These are phyloP conservation scores for Parus major DNA, from an alignment of 2,113 vertebrate species.

Conservation along the genomic window DNA sequence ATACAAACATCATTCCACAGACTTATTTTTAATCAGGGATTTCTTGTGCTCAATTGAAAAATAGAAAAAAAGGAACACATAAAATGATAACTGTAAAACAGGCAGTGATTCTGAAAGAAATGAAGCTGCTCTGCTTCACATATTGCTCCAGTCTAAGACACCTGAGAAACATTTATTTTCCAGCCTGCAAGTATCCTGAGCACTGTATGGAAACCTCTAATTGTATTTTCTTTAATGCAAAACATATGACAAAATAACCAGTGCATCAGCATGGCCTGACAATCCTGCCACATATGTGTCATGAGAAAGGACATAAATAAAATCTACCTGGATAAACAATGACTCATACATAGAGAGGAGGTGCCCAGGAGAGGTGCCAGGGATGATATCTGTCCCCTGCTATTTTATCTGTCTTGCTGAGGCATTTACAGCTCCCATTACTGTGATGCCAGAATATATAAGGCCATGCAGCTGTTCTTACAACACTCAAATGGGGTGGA, in stretches of 20 bases:
- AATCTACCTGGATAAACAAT: not conserved
- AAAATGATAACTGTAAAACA: not conserved
- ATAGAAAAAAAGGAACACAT: not conserved
- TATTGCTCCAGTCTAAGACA: not conserved
- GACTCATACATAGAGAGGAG: not conserved
- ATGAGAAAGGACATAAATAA: not conserved
- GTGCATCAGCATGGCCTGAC: not conserved
- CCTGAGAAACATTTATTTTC: not conserved
- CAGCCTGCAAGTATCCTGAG: not conserved
- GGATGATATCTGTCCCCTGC: not conserved
- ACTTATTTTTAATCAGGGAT: not conserved
- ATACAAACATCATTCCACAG: not conserved
- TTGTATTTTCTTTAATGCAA: not conserved
- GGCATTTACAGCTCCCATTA: not conserved
- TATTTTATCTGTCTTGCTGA: conserved; percentile 34
- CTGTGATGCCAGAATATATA: not conserved
- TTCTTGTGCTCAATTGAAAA: not conserved
- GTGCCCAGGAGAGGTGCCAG: not conserved
- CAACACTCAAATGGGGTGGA: not conserved
- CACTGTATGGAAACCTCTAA: not conserved
- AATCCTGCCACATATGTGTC: not conserved
- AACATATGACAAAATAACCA: not conserved
- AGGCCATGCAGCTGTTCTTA: conserved; percentile 1
- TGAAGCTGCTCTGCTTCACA: not conserved
- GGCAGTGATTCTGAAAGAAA: not conserved